Evolutionary conservation across 2,888 invertebrate genomes (phyloP), one percentile per base, ranked within the genome.

Genomic region (Magallana nippona): DNA sequence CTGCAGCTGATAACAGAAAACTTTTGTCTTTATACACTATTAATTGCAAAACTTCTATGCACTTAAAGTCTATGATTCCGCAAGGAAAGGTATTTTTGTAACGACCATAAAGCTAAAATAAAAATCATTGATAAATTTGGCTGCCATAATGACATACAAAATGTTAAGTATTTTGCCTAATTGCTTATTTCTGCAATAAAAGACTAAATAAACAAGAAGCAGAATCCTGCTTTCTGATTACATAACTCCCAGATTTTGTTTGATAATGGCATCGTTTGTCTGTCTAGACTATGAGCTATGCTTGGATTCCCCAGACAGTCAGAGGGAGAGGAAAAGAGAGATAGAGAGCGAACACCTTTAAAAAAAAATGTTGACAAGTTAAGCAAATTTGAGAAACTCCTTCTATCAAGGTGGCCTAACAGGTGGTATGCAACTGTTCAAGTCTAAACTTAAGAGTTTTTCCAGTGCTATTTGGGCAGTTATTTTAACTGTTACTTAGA

Each of bases 161-260:
- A 71, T 71, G 71, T 71, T 71, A 71, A 13, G 22, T 22, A 71
- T 71, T 71, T 71, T 27, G 27, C 71, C 71, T 71, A 71, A 71
- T 71, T 71, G 71, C 71, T 71, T 71, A 71, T 71, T 71, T 71
- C 27, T 71, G 71, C 71, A 71, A 71, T 71, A 71, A 71, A 71
- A 71, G 71, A 71, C 27, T 22, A 71, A 71, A 71, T 71, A 71
- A 27, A 71, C 71, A 71, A 71, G 71, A 27, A 11, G 22, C 71
- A 2, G 22, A 71, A 71, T 71, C 71, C 11, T 10, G 71, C 71
- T 27, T 32, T 2, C 27, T 71, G 71, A 27, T 71, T 71, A 71
- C 17, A 32, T 71, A 71, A 71, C 71, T 27, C 27, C 71, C 27
- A 71, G 71, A 71, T 71, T 32, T 71, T 71, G 71, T 15, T 71